Conservation (phyloP, 2,113 vertebrate genomes). For the Notothenia coriiceps region DNA sequence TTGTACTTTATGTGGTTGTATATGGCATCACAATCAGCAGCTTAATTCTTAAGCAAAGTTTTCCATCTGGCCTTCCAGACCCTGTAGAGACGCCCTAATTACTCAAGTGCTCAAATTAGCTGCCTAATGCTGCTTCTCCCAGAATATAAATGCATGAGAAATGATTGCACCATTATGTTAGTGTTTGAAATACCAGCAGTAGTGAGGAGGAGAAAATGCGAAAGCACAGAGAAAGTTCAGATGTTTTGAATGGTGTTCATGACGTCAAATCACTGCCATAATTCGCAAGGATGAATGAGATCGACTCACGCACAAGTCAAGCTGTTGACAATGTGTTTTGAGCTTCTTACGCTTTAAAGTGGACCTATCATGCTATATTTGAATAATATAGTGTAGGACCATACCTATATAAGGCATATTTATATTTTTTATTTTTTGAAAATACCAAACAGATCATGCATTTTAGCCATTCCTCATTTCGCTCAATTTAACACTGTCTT, state of each 20-base stretch:
- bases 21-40: constrained; percentile 30
- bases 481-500: too few species aligned
- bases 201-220: background rate
- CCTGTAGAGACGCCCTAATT: constrained; percentile 46
- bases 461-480: too few species aligned
- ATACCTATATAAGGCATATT: too few species aligned
- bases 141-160: constrained; percentile 41
- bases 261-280: too few species aligned
- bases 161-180: constrained; percentile 31
- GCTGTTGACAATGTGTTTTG: too few species aligned
- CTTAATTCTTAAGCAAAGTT: constrained; percentile 37
- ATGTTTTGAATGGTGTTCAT: background rate
- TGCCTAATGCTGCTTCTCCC: constrained; percentile 39
- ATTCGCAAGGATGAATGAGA: too few species aligned
- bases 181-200: constrained; percentile 32
- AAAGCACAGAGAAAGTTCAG: background rate
- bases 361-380: too few species aligned
- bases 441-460: too few species aligned
- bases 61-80: constrained; percentile 54
- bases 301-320: too few species aligned
- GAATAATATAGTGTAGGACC: too few species aligned
- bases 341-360: too few species aligned
- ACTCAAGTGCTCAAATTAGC: constrained; percentile 40
- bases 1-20: constrained; percentile 18
- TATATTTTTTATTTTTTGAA: too few species aligned